These are phyloP conservation scores for Dendrocincla fuliginosa DNA, from an alignment of 2,797 vertebrate genomes.

Conservation along the genomic window DNA sequence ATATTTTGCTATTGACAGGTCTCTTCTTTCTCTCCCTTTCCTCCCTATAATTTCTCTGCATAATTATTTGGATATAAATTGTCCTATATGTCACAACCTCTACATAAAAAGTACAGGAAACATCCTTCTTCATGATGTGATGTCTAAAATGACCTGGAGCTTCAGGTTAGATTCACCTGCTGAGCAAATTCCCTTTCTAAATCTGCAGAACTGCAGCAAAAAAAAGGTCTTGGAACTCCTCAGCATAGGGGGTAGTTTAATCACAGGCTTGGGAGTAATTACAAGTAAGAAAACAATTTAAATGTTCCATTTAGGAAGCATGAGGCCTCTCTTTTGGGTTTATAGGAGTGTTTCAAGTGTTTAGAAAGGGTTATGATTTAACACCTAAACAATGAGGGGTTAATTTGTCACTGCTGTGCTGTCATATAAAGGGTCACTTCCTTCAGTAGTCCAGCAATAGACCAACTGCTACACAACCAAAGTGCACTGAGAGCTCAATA, in stretches of 20 bases:
- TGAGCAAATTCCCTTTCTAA: not conserved
- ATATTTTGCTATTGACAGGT: not conserved
- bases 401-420: not conserved
- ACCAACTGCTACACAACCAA: not conserved
- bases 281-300: not conserved
- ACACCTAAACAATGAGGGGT: not conserved
- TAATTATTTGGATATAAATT: not conserved
- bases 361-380: not conserved
- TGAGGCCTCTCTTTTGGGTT: not conserved
- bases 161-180: not conserved
- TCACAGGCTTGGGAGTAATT: conserved; percentile 21
- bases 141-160: not conserved
- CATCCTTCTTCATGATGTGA: not conserved
- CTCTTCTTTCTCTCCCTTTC: not conserved
- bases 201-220: not conserved
- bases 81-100: not conserved
- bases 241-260: not conserved
- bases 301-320: not conserved
- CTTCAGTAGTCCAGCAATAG: not conserved
- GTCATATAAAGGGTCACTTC: not conserved
- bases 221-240: not conserved
- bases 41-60: not conserved
- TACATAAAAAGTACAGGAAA: not conserved
- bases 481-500: fast-evolving
- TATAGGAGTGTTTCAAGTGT: not conserved